Evolutionary conservation across 2,888 invertebrate species (phyloP), one percentile per base, ranked within the genome.

Genomic region (Cantharis flavilabris): DNA sequence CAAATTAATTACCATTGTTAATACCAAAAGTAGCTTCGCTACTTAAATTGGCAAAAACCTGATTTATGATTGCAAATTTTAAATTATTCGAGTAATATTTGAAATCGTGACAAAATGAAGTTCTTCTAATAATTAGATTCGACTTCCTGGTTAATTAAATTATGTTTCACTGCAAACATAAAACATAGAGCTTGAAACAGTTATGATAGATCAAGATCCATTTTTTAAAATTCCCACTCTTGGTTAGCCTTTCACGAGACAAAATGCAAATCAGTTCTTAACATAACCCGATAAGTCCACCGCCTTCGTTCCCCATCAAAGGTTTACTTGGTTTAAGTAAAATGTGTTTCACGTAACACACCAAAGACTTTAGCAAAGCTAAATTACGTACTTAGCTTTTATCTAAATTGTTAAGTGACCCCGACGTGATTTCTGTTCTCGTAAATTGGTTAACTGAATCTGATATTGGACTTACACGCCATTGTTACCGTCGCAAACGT

Each of bases 401-500:
- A 62, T 67, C 30, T 20, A 65, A 73, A 69, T 64, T 14, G 69
- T 30, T 69, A 70, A 75, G 70, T 75, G 77, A 77, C 75, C 77
- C 75, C 75, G 75, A 75, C 77, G 73, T 75, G 77, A 63, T 64
- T 74, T 75, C 70, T 77, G 70, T 67, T 65, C 77, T 77, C 77
- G 72, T 77, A 77, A 77, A 77, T 49, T 49, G 75, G 70, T 64
- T 72, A 72, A 49, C 75, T 69, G 69, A 75, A 77, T 77, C 77
- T 75, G 77, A 77, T 77, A 77, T 75, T 75, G 77, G 62, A 77
- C 77, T 75, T 63, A 77, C 77, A 77, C 70, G 77, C 72, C 70
- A 77, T 77, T 77, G 77, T 77, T 77, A 75, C 77, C 69, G 70
- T 75, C 77, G 75, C 7, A 65, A 77, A 77, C 77, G 77, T 77